Base-by-base conservation (phyloP, 2,888 invertebrate genomes). In the Xestoiulus laeticollis region DNA sequence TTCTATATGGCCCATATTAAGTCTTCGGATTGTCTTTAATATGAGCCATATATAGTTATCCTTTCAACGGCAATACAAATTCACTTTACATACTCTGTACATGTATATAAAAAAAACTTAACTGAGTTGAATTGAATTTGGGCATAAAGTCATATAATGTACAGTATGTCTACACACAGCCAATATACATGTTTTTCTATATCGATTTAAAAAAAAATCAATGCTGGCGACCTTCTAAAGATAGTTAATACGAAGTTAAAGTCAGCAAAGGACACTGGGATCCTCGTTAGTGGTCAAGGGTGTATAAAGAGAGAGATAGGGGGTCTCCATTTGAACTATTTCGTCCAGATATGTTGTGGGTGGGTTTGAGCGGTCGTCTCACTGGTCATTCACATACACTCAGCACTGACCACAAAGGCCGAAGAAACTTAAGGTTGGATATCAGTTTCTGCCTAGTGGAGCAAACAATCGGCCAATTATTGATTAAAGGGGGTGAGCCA, bases 381-480 rank as follows among this genome's bases (percentile, higher is more conserved):
- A 68, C 68, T 68, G 68, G 68, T 83, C 83, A 83, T 33, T 83
- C 83, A 14, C 82, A 82, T 82, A 82, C 82, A 82, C 22, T 26
- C n/a, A 83, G 33, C 83, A 33, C 30, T 83, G 83, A 83, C 83
- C 83, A 83, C 83, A 83, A 83, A 83, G 33, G 33, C 32, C 83
- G 33, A 83, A 83, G 83, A 83, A 83, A 83, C 83, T 83, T 33
- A 85, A 43, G 38, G 38, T 43, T 19, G 44, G 43, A 85, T 32
- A 85, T 85, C 85, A 85, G 85, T 85, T 85, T 85, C 85, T 85
- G 85, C 85, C 44, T 43, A 85, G 43, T 85, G 43, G 85, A 85
- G 85, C 85, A 85, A 85, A 85, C 33, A 85, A 85, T 85, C 85
- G 85, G 38, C 38, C 43, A 43, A 26, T 85, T 85, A 85, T 85